A percentile compares a stretch with the other conserved stretches of the same genome.
Evolutionary conservation across 2,113 vertebrate genomes (phyloP).

Genomic region (Tringa solitaria): DNA sequence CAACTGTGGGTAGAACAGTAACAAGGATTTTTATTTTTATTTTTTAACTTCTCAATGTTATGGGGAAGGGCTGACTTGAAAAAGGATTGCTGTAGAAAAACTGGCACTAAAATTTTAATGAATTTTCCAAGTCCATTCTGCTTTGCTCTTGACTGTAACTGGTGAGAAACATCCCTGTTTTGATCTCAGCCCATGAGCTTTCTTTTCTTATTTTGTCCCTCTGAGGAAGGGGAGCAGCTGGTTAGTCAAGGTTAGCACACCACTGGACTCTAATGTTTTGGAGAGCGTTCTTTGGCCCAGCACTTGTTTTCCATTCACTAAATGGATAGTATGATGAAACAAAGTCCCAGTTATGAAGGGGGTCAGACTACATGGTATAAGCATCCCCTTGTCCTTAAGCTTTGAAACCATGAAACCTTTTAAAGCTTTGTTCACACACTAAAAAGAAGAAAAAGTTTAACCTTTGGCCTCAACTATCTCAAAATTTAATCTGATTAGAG

Average conservation of each 20-base stretch:
- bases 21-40: too few relatives aligned
- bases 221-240: not conserved
- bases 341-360: not conserved
- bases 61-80: not conserved
- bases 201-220: not conserved
- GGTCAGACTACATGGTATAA: not conserved
- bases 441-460: not conserved
- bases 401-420: constrained; percentile 1
- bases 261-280: not conserved
- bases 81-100: not conserved
- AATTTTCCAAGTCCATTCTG: not conserved
- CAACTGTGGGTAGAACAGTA: not conserved
- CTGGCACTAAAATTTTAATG: not conserved
- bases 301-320: not conserved
- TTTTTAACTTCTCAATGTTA: not conserved
- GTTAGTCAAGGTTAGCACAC: not conserved
- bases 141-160: not conserved
- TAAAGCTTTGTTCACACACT: not conserved
- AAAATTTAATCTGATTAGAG: constrained; percentile 7
- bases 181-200: not conserved
- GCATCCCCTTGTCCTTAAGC: not conserved
- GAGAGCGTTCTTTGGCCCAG: not conserved
- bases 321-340: not conserved
- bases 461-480: not conserved
- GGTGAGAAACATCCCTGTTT: not conserved